Evolutionary conservation across 2,113 vertebrate genomes (phyloP).

Genomic region (Haemorhous mexicanus): DNA sequence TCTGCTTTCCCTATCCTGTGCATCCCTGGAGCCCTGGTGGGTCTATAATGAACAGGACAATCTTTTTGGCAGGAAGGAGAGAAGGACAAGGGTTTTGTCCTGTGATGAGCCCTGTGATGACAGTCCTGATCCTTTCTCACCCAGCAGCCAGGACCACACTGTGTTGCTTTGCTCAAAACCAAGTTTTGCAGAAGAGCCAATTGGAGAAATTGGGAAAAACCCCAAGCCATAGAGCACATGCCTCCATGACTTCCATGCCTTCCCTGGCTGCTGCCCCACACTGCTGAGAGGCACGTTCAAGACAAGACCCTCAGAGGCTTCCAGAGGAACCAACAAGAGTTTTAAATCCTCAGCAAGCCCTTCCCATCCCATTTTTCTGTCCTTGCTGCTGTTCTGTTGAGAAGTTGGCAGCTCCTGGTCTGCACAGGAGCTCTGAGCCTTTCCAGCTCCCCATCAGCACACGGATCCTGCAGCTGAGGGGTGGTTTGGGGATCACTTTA

Average conservation of each 20-base stretch:
- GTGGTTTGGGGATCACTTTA: background rate
- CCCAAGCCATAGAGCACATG: accelerated
- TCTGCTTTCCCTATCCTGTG: background rate
- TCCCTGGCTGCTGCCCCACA: background rate
- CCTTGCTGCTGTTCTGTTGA: background rate
- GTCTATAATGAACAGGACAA: background rate
- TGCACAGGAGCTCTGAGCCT: background rate
- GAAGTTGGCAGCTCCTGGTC: background rate
- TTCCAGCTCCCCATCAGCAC: background rate
- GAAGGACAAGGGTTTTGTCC: background rate
- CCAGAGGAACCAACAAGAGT: background rate
- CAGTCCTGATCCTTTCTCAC: background rate
- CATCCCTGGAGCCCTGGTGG: background rate
- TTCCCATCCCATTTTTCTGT: background rate
- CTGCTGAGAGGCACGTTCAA: accelerated
- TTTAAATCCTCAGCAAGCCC: background rate
- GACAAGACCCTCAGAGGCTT: background rate
- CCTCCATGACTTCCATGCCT: background rate
- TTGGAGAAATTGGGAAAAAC: background rate
- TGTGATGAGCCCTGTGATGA: background rate
- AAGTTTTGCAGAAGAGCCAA: background rate
- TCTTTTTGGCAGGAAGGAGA: background rate
- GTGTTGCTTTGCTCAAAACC: background rate
- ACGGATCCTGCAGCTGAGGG: accelerated
- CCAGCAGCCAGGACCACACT: background rate